Conservation (phyloP, 1,140 invertebrate genomes). For the Contarinia nasturtii region DNA sequence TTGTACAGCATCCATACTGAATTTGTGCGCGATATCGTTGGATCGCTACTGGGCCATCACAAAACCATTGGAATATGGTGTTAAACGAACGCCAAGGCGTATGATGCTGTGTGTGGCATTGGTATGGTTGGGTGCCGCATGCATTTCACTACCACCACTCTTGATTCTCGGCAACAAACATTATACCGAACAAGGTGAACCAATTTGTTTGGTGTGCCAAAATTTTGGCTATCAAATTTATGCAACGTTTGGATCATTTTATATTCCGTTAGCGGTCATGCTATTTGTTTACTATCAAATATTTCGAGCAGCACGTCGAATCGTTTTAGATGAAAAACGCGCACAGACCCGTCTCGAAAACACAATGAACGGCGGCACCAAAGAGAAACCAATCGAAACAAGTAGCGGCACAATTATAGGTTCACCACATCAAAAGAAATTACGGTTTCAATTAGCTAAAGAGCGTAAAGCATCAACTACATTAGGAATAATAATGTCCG, state of each 20-base stretch:
- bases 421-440: constrained; percentile 40
- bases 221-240: constrained; percentile 80
- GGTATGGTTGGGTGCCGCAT: constrained; percentile 79
- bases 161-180: constrained; percentile 78
- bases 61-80: constrained; percentile 74
- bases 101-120: constrained; percentile 68
- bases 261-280: constrained; percentile 77
- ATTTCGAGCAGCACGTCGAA: constrained; percentile 62
- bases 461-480: constrained; percentile 91
- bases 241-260: constrained; percentile 76
- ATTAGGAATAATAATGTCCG: constrained; percentile 92
- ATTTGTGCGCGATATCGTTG: constrained; percentile 80
- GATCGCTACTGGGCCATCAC: constrained; percentile 82
- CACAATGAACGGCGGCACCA: constrained; percentile 49
- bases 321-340: constrained; percentile 68
- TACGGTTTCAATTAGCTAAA: constrained; percentile 64
- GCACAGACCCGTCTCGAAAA: constrained; percentile 63
- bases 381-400: constrained; percentile 25
- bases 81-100: constrained; percentile 62
- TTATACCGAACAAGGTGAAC: constrained; percentile 30
- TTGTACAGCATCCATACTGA: constrained; percentile 77
- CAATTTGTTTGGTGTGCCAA: constrained; percentile 64
- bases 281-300: constrained; percentile 83
- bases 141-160: constrained; percentile 72
- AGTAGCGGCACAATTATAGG: constrained; percentile 23